Conservation (phyloP, 2,797 vertebrate species). For the Mormyrus proboscirostris region DNA sequence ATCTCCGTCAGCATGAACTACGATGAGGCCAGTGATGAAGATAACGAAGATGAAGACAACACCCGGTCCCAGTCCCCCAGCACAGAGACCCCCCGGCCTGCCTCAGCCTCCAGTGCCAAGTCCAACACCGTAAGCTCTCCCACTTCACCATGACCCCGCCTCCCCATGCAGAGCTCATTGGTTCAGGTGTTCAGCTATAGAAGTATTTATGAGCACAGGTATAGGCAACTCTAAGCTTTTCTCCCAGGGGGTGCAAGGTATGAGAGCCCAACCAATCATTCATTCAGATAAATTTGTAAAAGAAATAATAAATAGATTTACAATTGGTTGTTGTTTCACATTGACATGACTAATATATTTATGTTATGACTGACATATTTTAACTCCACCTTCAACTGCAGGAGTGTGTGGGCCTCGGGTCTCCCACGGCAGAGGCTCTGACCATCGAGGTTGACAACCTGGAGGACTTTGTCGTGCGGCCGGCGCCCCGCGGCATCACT, state of each 20-base stretch:
- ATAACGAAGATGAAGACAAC: slow-evolving; percentile 56
- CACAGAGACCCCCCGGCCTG: slow-evolving; percentile 64
- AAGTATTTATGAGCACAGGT: background rate
- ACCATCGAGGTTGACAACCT: slow-evolving; percentile 73
- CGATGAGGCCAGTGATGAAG: slow-evolving; percentile 73
- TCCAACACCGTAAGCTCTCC: slow-evolving; percentile 63
- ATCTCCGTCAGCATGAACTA: slow-evolving; percentile 88
- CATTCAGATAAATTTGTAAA: background rate
- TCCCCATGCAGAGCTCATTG: background rate
- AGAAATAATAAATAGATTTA: background rate
- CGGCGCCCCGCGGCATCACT: slow-evolving; percentile 77
- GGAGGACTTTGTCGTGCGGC: slow-evolving; percentile 79
- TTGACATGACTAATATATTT: background rate
- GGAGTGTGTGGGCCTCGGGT: slow-evolving; percentile 64
- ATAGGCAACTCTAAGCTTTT: background rate
- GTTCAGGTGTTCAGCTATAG: background rate
- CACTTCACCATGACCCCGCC: background rate
- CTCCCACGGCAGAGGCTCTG: slow-evolving; percentile 58
- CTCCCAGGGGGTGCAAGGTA: background rate
- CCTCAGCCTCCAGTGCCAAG: slow-evolving; percentile 72
- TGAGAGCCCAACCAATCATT: background rate
- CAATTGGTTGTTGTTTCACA: background rate
- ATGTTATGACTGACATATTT: background rate
- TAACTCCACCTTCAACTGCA: slow-evolving; percentile 32
- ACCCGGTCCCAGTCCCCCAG: slow-evolving; percentile 54